Base-by-base conservation (phyloP, 2,113 vertebrate species). In the Tautogolabrus adspersus region DNA sequence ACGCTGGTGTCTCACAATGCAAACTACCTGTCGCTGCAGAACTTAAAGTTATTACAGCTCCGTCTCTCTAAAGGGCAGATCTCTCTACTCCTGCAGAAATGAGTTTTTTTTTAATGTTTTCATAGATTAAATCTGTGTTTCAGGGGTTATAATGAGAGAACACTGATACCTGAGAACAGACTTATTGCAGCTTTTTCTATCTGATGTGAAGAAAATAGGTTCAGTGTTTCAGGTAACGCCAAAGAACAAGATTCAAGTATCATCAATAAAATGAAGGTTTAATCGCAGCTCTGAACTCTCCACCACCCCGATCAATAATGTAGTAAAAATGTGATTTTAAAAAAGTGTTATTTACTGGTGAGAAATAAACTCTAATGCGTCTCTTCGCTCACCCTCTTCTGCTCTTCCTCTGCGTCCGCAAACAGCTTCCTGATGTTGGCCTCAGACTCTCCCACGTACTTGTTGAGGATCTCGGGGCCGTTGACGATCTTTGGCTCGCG, bases 391-490 rank as follows among this genome's bases (percentile, higher is more conserved):
- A 99, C 98, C 96, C 96, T 95, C 81, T 96, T 97, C 88, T 99
- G 98, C 42, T 99, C 98, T 0, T 99, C 98, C 83, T 99, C 98
- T 2, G 98, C 98, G 68, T 98, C 97, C 66, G 97, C 97, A 63
- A 99, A 99, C 82, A 99, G 96, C 87, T 99, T 99, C 67, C 97
- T 94, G 90, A 99, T 95, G 94, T 99, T 99, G 55, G 98, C 98
- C 88, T 99, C 98, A 0, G 97, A 99, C 88, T 99, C 98, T 0
- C 98, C 98, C 21, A 99, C 98, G 0, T 98, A 99, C 60, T 99
- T 99, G 89, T 99, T 99, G 84, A 99, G 96, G 73, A 99, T 97
- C 87, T 99, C 98, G 0, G 98, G 98, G 9, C 98, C 98, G 0
- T 99, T 99, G 87, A 99, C 97, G 55, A 99, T 94, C 89, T 99